Base-by-base conservation (phyloP, 1,140 invertebrate species). In the Diabrotica undecimpunctata region DNA sequence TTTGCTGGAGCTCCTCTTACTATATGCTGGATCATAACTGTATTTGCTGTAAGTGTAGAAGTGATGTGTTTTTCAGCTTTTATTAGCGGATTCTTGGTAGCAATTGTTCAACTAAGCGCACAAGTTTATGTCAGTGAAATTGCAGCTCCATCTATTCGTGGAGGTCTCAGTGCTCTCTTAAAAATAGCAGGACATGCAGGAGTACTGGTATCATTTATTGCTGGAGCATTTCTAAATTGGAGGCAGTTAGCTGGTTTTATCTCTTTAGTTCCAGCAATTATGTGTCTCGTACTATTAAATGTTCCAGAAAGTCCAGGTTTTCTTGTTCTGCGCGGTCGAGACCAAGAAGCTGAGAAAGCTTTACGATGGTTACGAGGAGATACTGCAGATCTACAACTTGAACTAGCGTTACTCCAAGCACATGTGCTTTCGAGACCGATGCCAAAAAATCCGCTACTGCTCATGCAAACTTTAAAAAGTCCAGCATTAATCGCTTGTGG, bases 111-210 rank as follows among this genome's bases (percentile, higher is more conserved):
- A 54, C 87, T 92, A 79, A 88, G 90, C 11, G 89, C 90, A 41
- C 90, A 92, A 83, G 72, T 95, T 61, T 96, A 96, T 80, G 88
- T 96, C 66, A 93, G 91, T 62, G 94, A 97, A 83, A 94, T 94
- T 71, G 90, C 93, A 10, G 87, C 92, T 41, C 90, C 93, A 11
- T 87, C 90, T 58, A 90, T 94, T 62, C 80, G 94, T 70, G 94
- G 94, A 2, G 88, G 90, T 66, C 82, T 96, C 14, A 93, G 91
- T 69, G 90, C 93, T 7, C 86, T 93, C 66, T 81, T 92, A 52
- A 95, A 96, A 80, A 86, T 95, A 50, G 85, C 89, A 62, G 88
- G 90, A n/a, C 91, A 93, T 73, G 83, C 93, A 38, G 94, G 94
- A 10, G 88, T 95, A 53, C 81, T 95, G 5, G 83, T 91, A 37